phyloP scores from a whole-genome alignment of 2,113 vertebrate genomes.

The Lepus europaeus region DNA sequence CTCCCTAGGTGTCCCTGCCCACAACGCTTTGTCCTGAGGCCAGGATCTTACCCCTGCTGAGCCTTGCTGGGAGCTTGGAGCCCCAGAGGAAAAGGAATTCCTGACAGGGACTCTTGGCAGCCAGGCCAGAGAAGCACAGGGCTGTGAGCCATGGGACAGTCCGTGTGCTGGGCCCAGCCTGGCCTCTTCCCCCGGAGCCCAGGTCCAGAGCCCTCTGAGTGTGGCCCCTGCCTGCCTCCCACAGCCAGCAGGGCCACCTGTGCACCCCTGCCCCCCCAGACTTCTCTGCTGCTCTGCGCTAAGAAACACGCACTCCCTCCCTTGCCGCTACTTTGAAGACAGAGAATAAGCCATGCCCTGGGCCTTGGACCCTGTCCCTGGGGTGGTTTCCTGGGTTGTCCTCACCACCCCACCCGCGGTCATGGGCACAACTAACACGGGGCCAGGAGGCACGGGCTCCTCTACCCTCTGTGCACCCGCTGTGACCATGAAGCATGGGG shows the following conservation, averaged over 20 bases:
- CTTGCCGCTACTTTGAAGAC: not conserved
- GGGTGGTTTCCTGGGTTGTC: not conserved
- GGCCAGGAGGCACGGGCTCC: not conserved
- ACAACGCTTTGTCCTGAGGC: not conserved
- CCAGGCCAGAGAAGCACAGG: not conserved
- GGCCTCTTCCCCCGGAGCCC: not conserved
- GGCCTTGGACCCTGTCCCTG: not conserved
- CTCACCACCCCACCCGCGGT: not conserved
- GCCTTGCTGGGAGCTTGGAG: not conserved
- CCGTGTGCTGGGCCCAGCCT: not conserved
- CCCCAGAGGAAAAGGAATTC: not conserved
- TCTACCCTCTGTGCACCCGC: not conserved
- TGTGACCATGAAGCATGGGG: not conserved
- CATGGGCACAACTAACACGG: not conserved
- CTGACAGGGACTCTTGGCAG: not conserved
- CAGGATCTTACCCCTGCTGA: not conserved
- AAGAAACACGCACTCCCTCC: not conserved
- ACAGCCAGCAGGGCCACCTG: fast-evolving
- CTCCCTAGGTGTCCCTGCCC: not conserved
- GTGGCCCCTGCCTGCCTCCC: not conserved
- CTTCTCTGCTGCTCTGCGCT: not conserved
- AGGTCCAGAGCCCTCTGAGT: not conserved
- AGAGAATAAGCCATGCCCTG: not conserved
- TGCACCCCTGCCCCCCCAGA: not conserved
- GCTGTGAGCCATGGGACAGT: not conserved